Evolutionary conservation across 2,113 vertebrate species (phyloP).

Genomic region (Macaca mulatta): DNA sequence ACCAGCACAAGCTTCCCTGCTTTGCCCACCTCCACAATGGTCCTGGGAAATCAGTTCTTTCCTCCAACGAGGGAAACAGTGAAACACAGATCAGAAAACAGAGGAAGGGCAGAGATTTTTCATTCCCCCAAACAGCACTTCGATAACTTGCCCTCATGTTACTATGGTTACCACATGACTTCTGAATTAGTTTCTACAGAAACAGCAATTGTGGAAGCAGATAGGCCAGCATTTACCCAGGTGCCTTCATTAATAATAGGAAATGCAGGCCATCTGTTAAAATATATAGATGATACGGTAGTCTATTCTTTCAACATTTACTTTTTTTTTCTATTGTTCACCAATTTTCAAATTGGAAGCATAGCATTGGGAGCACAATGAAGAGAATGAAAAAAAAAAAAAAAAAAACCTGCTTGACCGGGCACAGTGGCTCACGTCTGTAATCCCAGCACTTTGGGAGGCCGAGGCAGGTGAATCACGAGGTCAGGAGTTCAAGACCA

Average conservation of each 20-base stretch:
- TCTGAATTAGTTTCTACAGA: constrained; percentile 70
- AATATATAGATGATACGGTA: not conserved
- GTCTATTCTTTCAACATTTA: constrained; percentile 17
- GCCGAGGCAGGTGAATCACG: no score
- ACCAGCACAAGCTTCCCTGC: not conserved
- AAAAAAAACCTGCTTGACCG: no score
- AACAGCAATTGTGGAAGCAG: constrained; percentile 1
- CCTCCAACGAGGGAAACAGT: not conserved
- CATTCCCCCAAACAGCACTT: constrained; percentile 31
- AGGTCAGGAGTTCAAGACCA: no score
- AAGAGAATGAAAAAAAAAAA: not conserved
- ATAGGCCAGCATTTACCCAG: constrained; percentile 25
- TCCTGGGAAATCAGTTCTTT: constrained; percentile 36
- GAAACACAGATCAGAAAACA: not conserved
- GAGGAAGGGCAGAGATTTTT: constrained; percentile 52
- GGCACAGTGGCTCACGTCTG: no score
- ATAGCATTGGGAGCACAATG: not conserved
- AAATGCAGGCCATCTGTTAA: constrained; percentile 29
- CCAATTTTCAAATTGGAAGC: constrained; percentile 8
- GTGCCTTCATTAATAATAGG: constrained; percentile 38
- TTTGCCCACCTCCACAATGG: not conserved
- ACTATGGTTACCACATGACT: constrained; percentile 68
- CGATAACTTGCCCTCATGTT: constrained; percentile 38
- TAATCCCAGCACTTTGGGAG: no score
- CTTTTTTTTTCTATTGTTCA: not conserved